phyloP scores from a whole-genome alignment of 1,140 invertebrate species.

The Delia radicum region DNA sequence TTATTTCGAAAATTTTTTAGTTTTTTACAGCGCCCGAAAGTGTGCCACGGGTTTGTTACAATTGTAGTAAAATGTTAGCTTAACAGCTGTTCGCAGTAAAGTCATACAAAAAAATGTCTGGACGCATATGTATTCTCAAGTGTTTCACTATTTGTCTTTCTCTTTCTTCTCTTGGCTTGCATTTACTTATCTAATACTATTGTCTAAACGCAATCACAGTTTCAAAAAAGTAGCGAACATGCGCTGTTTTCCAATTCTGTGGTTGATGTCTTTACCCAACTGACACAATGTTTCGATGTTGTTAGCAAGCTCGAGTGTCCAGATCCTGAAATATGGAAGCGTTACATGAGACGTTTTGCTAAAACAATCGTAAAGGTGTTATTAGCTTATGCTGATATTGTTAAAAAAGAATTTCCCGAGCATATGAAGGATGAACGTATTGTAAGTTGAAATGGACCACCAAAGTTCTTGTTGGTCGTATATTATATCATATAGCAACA shows the following conservation, averaged over 20 bases:
- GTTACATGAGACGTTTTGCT: slow-evolving; percentile 97
- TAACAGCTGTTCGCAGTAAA: too few relatives aligned
- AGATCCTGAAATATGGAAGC: slow-evolving; percentile 95
- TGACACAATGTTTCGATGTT: slow-evolving; percentile 99
- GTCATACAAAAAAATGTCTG: too few relatives aligned
- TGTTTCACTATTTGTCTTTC: too few relatives aligned
- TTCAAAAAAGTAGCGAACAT: slow-evolving; percentile 98
- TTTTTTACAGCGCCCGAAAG: too few relatives aligned
- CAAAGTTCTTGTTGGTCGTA: too few relatives aligned
- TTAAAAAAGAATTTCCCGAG: slow-evolving; percentile 94
- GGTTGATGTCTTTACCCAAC: slow-evolving; percentile 98
- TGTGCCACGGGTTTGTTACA: too few relatives aligned
- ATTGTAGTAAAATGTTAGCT: too few relatives aligned
- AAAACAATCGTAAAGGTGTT: slow-evolving; percentile 99
- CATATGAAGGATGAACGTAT: slow-evolving; percentile 92
- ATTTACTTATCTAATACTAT: too few relatives aligned
- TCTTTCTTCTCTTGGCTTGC: too few relatives aligned
- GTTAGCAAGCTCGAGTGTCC: slow-evolving; percentile 98
- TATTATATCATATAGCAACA: too few relatives aligned
- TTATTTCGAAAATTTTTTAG: too few relatives aligned
- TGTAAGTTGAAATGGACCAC: slow-evolving; percentile 64
- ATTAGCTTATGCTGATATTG: slow-evolving; percentile 96
- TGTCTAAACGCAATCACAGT: slow-evolving; percentile 73
- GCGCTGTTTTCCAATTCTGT: slow-evolving; percentile 99
- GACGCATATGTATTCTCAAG: too few relatives aligned